Evolutionary conservation across 2,797 vertebrate species (phyloP).

Genomic region (Mormyrops attenuatus): DNA sequence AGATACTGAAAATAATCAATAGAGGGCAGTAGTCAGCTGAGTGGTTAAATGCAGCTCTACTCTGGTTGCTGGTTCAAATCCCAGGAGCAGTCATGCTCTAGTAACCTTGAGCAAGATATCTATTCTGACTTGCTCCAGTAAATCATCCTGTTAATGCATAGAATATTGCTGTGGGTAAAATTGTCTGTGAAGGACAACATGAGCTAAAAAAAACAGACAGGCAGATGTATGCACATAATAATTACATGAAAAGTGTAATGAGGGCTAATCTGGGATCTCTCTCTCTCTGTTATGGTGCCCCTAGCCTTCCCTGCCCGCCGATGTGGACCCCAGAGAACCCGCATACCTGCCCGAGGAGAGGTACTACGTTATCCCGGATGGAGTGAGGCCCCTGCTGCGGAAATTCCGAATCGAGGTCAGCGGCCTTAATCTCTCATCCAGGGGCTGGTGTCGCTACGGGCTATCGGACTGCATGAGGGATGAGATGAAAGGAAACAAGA

Average conservation of each 20-base stretch:
- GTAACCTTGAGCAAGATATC: neutral
- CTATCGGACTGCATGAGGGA: neutral
- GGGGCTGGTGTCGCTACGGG: neutral
- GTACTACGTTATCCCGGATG: slow-evolving; percentile 72
- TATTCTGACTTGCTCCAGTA: slow-evolving; percentile 6
- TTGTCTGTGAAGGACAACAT: neutral
- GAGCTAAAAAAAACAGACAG: neutral
- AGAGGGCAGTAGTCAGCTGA: neutral
- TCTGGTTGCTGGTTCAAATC: neutral
- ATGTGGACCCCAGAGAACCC: slow-evolving; percentile 73
- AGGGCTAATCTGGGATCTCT: neutral
- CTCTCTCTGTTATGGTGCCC: neutral
- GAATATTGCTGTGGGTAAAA: neutral
- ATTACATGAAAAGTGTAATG: neutral
- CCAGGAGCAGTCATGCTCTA: neutral
- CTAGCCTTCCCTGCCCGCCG: slow-evolving; percentile 71
- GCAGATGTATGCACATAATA: neutral
- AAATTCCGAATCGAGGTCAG: slow-evolving; percentile 85
- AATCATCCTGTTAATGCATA: slow-evolving; percentile 7
- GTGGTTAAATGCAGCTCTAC: neutral
- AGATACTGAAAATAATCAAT: neutral
- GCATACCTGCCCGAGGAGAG: slow-evolving; percentile 54
- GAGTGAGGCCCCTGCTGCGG: slow-evolving; percentile 74
- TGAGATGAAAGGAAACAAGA: neutral
- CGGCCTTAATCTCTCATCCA: neutral